A percentile compares a stretch with the other conserved stretches of the same genome.
Evolutionary conservation across 2,797 vertebrate species (phyloP).

Genomic region (Etheostoma perlongum): DNA sequence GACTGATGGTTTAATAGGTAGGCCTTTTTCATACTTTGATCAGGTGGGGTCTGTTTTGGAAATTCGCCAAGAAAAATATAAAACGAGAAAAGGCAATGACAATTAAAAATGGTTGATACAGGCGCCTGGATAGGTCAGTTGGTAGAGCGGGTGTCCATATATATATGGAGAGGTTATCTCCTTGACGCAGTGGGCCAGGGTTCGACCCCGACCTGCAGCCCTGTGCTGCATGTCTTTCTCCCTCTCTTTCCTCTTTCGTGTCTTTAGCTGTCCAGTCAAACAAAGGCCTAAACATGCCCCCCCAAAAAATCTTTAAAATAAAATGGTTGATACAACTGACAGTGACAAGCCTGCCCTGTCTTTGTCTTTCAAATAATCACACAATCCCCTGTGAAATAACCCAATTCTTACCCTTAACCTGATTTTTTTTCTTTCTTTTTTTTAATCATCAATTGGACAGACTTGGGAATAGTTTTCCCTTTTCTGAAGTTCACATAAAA

Average conservation of each 20-base stretch:
- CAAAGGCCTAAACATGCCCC: no score
- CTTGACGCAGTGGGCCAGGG: no score
- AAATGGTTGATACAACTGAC: no score
- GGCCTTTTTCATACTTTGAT: background rate
- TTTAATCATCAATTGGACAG: conserved; percentile 28
- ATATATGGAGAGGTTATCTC: no score
- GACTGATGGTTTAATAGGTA: background rate
- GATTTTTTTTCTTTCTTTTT: background rate
- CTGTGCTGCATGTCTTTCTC: no score
- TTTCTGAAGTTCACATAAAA: conserved; percentile 48
- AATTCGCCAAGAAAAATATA: background rate
- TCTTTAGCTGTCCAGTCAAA: no score
- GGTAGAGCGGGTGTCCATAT: no score
- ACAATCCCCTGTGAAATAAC: conserved; percentile 16
- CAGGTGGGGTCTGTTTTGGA: background rate
- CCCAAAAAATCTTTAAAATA: no score
- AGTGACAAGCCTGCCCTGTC: background rate
- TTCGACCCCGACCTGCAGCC: no score
- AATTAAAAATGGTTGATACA: conserved; percentile 9
- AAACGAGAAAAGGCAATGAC: conserved; percentile 13
- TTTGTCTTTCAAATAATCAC: conserved; percentile 21
- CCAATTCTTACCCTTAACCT: background rate
- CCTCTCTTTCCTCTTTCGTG: no score
- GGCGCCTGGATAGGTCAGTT: no score
- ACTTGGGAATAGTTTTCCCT: conserved; percentile 39